Base-by-base conservation (phyloP, 2,888 invertebrate species). In the Keiferia lycopersicella region DNA sequence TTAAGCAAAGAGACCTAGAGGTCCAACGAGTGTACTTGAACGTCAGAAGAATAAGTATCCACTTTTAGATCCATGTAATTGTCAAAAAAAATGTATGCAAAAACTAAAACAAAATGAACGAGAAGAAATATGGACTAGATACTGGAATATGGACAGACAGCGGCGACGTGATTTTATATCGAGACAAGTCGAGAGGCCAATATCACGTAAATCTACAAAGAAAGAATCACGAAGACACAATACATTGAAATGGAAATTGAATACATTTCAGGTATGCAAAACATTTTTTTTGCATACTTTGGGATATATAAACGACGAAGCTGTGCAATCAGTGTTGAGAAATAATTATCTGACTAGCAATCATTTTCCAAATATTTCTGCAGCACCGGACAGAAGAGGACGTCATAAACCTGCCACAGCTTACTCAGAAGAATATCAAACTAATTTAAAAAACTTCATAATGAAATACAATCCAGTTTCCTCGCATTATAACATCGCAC, bases 151-250 rank as follows among this genome's bases (percentile, higher is more conserved):
- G 30, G 63, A 63, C 45, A 45, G 58, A 51, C 59, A 64, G 59
- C 39, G 58, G 30, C 58, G 63, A n/a, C 58, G 59, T n/a, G 59
- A 64, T 59, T 64, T 64, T 34, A 34, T 64, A 38, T 64, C 63
- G 12, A 48, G 63, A 22, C 30, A 59, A 18, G 59, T 64, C 14
- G 59, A 59, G 48, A 64, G 30, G 48, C 45, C 58, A 51, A 63
- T 41, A 56, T 53, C 63, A 18, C 10, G 16, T 26, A 30, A 16
- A n/a, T 26, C 26, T 4, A 26, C 26, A 26, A 26, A 26, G 26
- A 26, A 26, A 6, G 26, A 26, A 4, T 26, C 34, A 39, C 14
- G 34, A 59, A 59, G 58, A 59, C 34, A 59, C n/a, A 38, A 59
- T 38, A 59, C 58, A 2, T 38, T 34, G n/a, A 59, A 14, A 34